Conservation (phyloP, 2,113 vertebrate genomes). For the Ictidomys tridecemlineatus region DNA sequence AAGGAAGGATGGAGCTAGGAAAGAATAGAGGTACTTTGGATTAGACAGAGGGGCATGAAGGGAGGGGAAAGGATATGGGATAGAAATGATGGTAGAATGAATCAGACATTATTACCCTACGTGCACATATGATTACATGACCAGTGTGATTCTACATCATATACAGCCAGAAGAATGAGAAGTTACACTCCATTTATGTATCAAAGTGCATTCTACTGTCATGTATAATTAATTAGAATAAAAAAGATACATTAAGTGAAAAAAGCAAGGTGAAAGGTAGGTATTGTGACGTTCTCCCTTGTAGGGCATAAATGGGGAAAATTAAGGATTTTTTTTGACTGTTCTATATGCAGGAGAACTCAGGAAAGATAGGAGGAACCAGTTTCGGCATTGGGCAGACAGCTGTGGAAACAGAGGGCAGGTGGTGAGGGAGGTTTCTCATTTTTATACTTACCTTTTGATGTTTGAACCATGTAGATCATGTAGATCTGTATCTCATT, state of each 20-base stretch:
- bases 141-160: too few relatives aligned
- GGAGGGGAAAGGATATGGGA: too few relatives aligned
- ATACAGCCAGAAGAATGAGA: too few relatives aligned
- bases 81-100: too few relatives aligned
- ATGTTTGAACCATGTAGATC: not conserved
- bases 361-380: not conserved
- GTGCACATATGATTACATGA: too few relatives aligned
- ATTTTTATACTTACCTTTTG: not conserved
- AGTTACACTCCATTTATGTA: too few relatives aligned
- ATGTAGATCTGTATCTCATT: conserved; percentile 32
- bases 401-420: not conserved
- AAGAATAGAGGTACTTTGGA: too few relatives aligned
- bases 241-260: not conserved
- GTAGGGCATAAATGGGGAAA: not conserved
- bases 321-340: not conserved
- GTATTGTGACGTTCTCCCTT: not conserved
- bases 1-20: too few relatives aligned
- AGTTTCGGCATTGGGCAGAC: not conserved
- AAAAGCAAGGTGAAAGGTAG: not conserved
- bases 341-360: not conserved
- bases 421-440: not conserved
- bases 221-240: too few relatives aligned
- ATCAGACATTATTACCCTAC: too few relatives aligned
- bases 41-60: too few relatives aligned
- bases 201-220: too few relatives aligned